Evolutionary conservation across 2,888 invertebrate genomes (phyloP).

Genomic region (Meganola albula): DNA sequence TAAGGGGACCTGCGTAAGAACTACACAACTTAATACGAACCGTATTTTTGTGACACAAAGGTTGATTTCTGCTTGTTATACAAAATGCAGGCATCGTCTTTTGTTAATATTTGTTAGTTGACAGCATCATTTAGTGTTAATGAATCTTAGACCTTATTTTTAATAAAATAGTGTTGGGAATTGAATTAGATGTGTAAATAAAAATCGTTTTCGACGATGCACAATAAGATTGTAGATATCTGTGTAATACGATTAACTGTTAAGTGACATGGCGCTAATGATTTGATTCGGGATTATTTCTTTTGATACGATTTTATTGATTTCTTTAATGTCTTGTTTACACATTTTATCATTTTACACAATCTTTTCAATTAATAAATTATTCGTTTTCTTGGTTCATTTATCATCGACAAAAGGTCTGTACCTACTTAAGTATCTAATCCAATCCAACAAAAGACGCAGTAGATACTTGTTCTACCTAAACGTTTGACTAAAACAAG

Average conservation of each 20-base stretch:
- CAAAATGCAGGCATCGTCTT: slow-evolving; percentile 36
- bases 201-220: slow-evolving; percentile 42
- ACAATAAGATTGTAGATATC: slow-evolving; percentile 68
- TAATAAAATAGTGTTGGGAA: slow-evolving; percentile 27
- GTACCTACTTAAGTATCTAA: too few relatives aligned
- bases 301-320: slow-evolving; percentile 26
- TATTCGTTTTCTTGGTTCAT: too few relatives aligned
- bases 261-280: slow-evolving; percentile 71
- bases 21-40: slow-evolving; percentile 23
- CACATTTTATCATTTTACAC: too few relatives aligned
- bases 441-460: too few relatives aligned
- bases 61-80: slow-evolving; percentile 30
- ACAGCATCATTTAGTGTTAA: slow-evolving; percentile 33
- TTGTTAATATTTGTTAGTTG: slow-evolving; percentile 66
- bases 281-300: slow-evolving; percentile 52
- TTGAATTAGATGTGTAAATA: slow-evolving; percentile 14
- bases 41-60: slow-evolving; percentile 34
- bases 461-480: too few relatives aligned
- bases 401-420: too few relatives aligned
- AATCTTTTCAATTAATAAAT: too few relatives aligned
- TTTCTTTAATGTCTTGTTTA: slow-evolving; percentile 11
- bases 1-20: slow-evolving; percentile 42
- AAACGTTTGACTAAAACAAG: too few relatives aligned
- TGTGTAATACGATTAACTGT: slow-evolving; percentile 70
- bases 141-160: slow-evolving; percentile 34